phyloP scores from a whole-genome alignment of 2,888 invertebrate genomes.

The Epsilonema sp. region DNA sequence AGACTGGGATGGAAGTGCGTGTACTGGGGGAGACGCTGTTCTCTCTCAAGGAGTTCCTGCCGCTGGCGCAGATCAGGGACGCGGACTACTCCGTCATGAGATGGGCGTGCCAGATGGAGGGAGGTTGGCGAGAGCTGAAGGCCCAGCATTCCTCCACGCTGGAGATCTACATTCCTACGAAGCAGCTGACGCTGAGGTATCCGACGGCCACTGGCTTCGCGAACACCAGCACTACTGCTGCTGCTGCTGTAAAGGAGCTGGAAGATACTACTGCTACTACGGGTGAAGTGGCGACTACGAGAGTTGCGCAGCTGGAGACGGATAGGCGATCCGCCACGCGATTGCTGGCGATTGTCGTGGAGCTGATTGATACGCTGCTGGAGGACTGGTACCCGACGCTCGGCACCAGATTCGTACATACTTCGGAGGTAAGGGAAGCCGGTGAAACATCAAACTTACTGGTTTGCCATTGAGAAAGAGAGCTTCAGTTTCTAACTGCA shows the following conservation, averaged over 20 bases:
- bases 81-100: conserved; percentile 18
- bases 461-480: no score
- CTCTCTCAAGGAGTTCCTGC: conserved; percentile 53
- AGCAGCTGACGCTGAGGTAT: background rate
- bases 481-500: no score
- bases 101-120: conserved; percentile 14
- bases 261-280: no score
- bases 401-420: conserved; percentile 89
- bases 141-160: background rate
- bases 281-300: background rate
- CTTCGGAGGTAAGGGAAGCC: no score
- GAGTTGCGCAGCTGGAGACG: conserved; percentile 39
- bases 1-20: conserved; percentile 53
- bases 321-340: conserved; percentile 9
- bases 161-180: conserved; percentile 1
- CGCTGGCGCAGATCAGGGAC: conserved; percentile 20
- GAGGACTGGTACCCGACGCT: conserved; percentile 93
- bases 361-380: conserved; percentile 78
- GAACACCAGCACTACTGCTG: background rate
- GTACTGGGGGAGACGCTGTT: conserved; percentile 58
- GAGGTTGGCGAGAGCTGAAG: background rate
- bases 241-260: conserved; percentile 39
- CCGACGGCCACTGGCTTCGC: background rate
- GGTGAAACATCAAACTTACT: no score
- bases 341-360: conserved; percentile 63